These are phyloP conservation scores for Saturnia japonica DNA, from an alignment of 2,888 invertebrate genomes.

Conservation along the genomic window DNA sequence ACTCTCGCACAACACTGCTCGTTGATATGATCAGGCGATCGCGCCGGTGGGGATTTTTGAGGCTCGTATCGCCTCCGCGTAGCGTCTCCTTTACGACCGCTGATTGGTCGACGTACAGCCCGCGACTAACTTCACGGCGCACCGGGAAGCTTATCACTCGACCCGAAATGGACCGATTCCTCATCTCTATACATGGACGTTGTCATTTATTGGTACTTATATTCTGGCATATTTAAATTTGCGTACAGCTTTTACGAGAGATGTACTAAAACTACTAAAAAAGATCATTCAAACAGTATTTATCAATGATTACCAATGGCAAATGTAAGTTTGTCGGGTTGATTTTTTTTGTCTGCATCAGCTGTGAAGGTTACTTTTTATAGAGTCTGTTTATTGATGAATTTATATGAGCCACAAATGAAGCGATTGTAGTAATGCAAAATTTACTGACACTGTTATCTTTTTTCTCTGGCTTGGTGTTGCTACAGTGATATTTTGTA, in stretches of 20 bases:
- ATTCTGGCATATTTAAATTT: conserved; percentile 21
- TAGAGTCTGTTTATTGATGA: background rate
- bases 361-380: conserved; percentile 22
- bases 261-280: background rate
- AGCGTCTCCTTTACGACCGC: conserved; percentile 42
- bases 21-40: conserved; percentile 64
- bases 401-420: background rate
- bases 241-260: conserved; percentile 10
- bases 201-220: conserved; percentile 23
- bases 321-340: conserved; percentile 4
- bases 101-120: conserved; percentile 58
- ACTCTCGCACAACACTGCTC: conserved; percentile 72
- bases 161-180: conserved; percentile 53
- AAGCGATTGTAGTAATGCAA: background rate
- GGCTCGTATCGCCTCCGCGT: conserved; percentile 75
- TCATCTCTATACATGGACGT: conserved; percentile 55
- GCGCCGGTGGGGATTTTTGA: conserved; percentile 74
- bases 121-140: conserved; percentile 58
- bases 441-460: background rate
- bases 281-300: background rate
- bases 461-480: background rate
- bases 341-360: conserved; percentile 18
- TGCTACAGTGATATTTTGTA: background rate
- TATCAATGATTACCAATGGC: background rate
- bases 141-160: conserved; percentile 46